Percentiles rank a stretch among this genome's conserved stretches.
Evolutionary conservation across 1,140 invertebrate genomes (phyloP).

Genomic region (Anastrepha obliqua): DNA sequence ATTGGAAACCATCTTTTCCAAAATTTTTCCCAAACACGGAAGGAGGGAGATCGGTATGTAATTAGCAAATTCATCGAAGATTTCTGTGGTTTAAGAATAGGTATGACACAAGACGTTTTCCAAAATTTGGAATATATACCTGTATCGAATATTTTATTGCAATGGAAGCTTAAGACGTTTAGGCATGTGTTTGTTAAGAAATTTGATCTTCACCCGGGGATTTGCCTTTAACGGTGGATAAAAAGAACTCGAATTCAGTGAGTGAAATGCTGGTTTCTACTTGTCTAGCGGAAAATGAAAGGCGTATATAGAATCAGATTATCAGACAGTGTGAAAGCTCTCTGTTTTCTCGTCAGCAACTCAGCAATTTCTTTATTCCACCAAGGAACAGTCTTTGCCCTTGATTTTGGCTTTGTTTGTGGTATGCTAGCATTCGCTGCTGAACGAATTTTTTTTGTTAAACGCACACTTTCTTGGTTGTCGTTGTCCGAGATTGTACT

Average conservation of each 20-base stretch:
- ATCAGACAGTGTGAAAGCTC: too few relatives aligned
- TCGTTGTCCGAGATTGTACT: too few relatives aligned
- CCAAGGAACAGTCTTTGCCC: neutral
- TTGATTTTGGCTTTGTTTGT: neutral
- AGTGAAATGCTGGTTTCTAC: too few relatives aligned
- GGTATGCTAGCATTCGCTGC: neutral
- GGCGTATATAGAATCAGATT: too few relatives aligned
- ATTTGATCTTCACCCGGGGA: neutral
- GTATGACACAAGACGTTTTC: neutral
- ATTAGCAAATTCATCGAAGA: neutral
- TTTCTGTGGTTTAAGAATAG: constrained; percentile 6
- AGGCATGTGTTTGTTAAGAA: neutral
- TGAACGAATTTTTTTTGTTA: too few relatives aligned
- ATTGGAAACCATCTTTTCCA: too few relatives aligned
- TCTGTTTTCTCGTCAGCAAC: neutral
- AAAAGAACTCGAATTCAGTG: too few relatives aligned
- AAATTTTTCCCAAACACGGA: too few relatives aligned
- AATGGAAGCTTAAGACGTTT: neutral
- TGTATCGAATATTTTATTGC: neutral
- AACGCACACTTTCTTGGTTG: too few relatives aligned
- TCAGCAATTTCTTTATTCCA: neutral
- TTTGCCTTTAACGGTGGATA: too few relatives aligned
- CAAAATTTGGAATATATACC: neutral
- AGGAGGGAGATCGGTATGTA: neutral
- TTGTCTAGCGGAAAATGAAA: too few relatives aligned